Evolutionary conservation across 2,113 vertebrate species (phyloP).

Genomic region (Prunella himalayana): DNA sequence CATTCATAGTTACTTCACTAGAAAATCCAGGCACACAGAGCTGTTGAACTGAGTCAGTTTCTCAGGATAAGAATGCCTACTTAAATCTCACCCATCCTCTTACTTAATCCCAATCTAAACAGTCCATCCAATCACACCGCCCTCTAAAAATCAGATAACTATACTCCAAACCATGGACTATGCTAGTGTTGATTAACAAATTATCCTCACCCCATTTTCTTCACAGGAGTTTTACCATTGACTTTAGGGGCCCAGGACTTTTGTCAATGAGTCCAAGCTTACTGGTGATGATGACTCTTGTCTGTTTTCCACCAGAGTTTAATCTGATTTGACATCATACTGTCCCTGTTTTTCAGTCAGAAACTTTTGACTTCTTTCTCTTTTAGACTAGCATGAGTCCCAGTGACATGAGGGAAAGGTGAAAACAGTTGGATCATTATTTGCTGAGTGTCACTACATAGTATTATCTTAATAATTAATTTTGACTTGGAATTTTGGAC

Average conservation of each 20-base stretch:
- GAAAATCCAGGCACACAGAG: not conserved
- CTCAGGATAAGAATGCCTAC: not conserved
- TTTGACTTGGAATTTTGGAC: not conserved
- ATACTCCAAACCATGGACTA: not conserved
- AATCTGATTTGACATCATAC: not conserved
- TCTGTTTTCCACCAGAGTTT: not conserved
- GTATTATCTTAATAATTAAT: not conserved
- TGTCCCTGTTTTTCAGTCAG: not conserved
- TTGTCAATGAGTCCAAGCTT: not conserved
- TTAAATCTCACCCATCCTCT: not conserved
- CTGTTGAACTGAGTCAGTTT: not conserved
- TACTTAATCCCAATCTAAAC: not conserved
- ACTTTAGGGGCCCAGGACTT: not conserved
- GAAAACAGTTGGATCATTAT: not conserved
- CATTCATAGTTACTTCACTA: conserved; percentile 30
- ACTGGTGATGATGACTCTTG: not conserved
- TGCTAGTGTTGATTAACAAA: not conserved
- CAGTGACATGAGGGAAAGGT: not conserved
- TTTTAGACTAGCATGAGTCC: not conserved
- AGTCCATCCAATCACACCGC: not conserved
- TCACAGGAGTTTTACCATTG: not conserved
- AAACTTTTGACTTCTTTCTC: not conserved
- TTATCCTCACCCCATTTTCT: not conserved
- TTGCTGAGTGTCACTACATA: not conserved
- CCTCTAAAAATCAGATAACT: not conserved